A percentile compares a stretch with the other conserved stretches of the same genome.
phyloP scores from a whole-genome alignment of 2,113 vertebrate genomes.

The Montifringilla adamsi region DNA sequence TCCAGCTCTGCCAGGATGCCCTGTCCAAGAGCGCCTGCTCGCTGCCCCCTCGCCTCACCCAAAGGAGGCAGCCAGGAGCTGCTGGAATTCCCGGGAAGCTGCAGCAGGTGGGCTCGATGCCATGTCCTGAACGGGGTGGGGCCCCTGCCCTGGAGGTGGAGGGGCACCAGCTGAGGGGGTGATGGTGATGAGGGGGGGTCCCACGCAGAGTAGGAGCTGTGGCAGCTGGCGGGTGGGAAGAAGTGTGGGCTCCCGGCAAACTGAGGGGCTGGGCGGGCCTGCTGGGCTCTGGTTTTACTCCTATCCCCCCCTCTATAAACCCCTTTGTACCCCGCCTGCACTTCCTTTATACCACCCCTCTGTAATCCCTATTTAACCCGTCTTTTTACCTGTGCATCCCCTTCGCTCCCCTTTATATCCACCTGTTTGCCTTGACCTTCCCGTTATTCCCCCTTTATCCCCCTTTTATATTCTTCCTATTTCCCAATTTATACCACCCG shows the following conservation, averaged over 20 bases:
- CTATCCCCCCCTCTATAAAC: not conserved
- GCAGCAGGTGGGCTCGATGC: not conserved
- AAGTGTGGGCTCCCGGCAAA: not conserved
- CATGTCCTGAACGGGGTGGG: rapidly evolving
- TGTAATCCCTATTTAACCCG: not conserved
- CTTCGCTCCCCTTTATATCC: not conserved
- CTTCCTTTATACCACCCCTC: not conserved
- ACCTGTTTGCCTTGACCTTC: not conserved
- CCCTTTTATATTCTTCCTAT: not conserved
- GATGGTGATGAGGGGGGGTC: not conserved
- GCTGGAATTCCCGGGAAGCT: not conserved
- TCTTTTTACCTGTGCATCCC: not conserved
- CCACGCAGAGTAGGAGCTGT: not conserved
- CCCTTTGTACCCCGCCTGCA: rapidly evolving
- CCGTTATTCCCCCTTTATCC: not conserved
- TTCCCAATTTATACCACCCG: not conserved
- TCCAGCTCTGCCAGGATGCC: not conserved
- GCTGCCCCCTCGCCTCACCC: not conserved
- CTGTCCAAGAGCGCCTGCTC: rapidly evolving
- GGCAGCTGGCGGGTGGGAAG: not conserved
- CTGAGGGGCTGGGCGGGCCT: not conserved
- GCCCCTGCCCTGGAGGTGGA: not conserved
- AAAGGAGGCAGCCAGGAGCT: not conserved
- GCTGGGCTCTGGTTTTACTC: not conserved
- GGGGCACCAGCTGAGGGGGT: no score